Base-by-base conservation (phyloP, 2,888 invertebrate genomes). In the Lepidocyrtinus sp. region DNA sequence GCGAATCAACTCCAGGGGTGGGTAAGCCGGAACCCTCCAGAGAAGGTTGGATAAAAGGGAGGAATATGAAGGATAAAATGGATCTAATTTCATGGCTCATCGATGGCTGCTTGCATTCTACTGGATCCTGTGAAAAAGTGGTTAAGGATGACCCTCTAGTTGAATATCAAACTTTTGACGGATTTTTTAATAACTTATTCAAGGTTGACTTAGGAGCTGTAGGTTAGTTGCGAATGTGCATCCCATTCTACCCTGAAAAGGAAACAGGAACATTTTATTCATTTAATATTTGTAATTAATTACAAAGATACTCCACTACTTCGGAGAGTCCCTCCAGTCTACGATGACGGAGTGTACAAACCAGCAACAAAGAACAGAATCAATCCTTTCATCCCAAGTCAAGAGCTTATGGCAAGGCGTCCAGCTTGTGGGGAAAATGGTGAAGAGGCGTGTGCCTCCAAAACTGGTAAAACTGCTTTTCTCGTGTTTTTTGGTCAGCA, bases 401-500 rank as follows among this genome's bases (percentile, higher is more conserved):
- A 90, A 5, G 80, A 87, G 1, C 87, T 92, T 15, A 89, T 92
- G 87, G 87, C 86, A 21, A 90, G 91, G 5, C 72, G 83, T 1
- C 85, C 87, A 1, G 75, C n/a, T 0, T 85, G 85, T 61, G 22
- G 26, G 0, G 21, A 64, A 7, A 59, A 70, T 21, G 61, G 24
- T 0, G 64, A 36, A 1, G 81, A 75, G 22, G 85, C 85, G 0
- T 86, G 85, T 62, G 85, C 85, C 0, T 91, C 91, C 1, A 88
- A 87, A 82, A 89, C 89, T 12, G 91, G 91, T 46, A 90, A 90
- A 87, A 92, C 90, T 79, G 91, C 91, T 0, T 88, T 92, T 22
- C 88, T 92, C 21, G 91, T 92, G 1, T 92, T 90, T 87, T 92
- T 92, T 87, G 92, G 91, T 61, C 92, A 92, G 87, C 92, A 92